Conservation (phyloP, 1,140 invertebrate species). For the Amyelois transitella region DNA sequence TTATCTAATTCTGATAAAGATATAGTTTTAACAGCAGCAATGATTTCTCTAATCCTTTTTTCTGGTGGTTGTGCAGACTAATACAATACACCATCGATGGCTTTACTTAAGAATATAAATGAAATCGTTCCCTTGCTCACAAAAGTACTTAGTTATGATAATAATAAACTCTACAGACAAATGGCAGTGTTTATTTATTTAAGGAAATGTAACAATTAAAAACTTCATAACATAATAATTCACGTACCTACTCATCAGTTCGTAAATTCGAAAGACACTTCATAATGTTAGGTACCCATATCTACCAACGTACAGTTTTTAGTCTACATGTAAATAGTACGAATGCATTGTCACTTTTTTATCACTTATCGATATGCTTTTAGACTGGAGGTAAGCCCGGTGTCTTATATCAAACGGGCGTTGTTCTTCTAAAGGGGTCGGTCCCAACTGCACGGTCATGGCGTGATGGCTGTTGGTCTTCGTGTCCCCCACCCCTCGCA, state of each 20-base stretch:
- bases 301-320: constrained; percentile 33
- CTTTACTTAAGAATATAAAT: no score
- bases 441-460: constrained; percentile 63
- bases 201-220: constrained; percentile 68
- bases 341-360: constrained; percentile 42
- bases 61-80: no score
- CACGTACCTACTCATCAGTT: constrained; percentile 36
- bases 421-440: constrained; percentile 59
- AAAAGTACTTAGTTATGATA: no score
- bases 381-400: constrained; percentile 31
- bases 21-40: no score
- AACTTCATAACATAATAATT: constrained; percentile 54
- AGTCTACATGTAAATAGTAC: constrained; percentile 30
- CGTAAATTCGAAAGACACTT: constrained; percentile 67
- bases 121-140: no score
- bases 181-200: constrained; percentile 72
- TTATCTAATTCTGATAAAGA: no score
- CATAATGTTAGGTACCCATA: constrained; percentile 34
- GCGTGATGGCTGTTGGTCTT: constrained; percentile 34
- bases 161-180: constrained; percentile 38
- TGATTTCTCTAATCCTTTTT: no score
- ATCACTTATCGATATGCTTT: constrained; percentile 70
- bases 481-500: constrained; percentile 18
- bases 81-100: no score
- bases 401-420: constrained; percentile 57